Percentiles rank a stretch among this genome's conserved stretches.
These are phyloP conservation scores for Menidia beryllina DNA, from an alignment of 2,113 vertebrate genomes.

Conservation along the genomic window DNA sequence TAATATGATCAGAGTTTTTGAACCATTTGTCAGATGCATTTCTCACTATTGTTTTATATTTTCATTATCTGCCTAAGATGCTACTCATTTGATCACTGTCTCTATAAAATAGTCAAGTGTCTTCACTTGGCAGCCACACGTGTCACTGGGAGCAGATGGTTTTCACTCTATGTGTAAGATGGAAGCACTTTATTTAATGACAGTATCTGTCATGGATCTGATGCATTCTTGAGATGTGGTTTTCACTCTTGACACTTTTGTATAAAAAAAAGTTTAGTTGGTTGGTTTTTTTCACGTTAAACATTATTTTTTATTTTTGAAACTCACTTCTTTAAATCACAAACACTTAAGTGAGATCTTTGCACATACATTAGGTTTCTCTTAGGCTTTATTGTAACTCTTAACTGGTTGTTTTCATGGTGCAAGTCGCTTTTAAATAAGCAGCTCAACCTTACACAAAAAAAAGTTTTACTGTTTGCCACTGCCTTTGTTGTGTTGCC, in stretches of 20 bases:
- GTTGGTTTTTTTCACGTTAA: too few species aligned
- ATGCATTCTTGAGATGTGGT: not conserved
- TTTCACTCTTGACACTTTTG: constrained; percentile 1
- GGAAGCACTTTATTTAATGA: constrained; percentile 14
- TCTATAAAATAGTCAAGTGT: constrained; percentile 54
- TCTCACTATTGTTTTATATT: constrained; percentile 65
- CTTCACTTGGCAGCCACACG: constrained; percentile 52
- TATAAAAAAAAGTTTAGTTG: too few species aligned
- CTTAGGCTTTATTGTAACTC: not conserved
- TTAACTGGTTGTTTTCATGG: too few species aligned
- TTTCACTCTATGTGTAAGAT: constrained; percentile 24
- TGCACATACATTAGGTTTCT: not conserved
- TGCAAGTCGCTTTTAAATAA: too few species aligned
- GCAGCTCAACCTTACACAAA: too few species aligned
- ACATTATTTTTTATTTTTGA: not conserved
- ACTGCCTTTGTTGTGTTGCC: too few species aligned
- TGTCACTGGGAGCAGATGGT: constrained; percentile 46
- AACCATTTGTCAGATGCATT: constrained; percentile 72
- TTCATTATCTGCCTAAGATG: constrained; percentile 64
- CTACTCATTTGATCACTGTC: constrained; percentile 69
- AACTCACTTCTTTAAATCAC: not conserved
- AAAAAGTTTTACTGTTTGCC: too few species aligned
- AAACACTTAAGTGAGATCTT: not conserved
- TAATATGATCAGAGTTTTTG: constrained; percentile 47
- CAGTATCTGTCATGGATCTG: not conserved